These are phyloP conservation scores for Petrocephalus microphthalmus DNA, from an alignment of 2,113 vertebrate genomes.

Conservation along the genomic window DNA sequence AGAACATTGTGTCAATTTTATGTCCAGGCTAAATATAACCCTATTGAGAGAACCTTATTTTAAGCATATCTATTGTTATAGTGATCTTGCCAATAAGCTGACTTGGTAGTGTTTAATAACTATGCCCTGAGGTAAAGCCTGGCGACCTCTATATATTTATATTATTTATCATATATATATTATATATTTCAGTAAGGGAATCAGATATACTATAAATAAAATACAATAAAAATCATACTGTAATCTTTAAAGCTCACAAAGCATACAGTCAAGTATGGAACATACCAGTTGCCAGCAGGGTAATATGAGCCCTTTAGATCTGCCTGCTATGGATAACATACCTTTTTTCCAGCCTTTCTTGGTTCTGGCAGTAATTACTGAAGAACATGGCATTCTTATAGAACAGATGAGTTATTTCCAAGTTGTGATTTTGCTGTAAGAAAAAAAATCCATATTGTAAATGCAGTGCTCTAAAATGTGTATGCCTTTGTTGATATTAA, in stretches of 20 bases:
- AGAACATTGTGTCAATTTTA: not conserved
- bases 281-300: not conserved
- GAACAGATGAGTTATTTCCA: conserved; percentile 48
- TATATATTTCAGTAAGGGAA: not conserved
- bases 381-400: conserved; percentile 44
- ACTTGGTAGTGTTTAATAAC: not conserved
- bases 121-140: not conserved
- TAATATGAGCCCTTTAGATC: not conserved
- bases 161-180: too few relatives aligned
- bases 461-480: not conserved
- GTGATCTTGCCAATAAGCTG: not conserved
- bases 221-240: not conserved
- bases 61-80: not conserved
- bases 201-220: not conserved
- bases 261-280: not conserved
- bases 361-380: conserved; percentile 22
- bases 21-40: not conserved
- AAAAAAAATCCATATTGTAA: not conserved
- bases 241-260: not conserved
- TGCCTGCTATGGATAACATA: conserved; percentile 24
- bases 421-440: conserved; percentile 40
- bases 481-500: not conserved
- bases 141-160: not conserved
- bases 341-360: conserved; percentile 48
- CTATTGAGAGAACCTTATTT: not conserved